Evolutionary conservation across 2,113 vertebrate species (phyloP).

Genomic region (Podarcis cretensis): DNA sequence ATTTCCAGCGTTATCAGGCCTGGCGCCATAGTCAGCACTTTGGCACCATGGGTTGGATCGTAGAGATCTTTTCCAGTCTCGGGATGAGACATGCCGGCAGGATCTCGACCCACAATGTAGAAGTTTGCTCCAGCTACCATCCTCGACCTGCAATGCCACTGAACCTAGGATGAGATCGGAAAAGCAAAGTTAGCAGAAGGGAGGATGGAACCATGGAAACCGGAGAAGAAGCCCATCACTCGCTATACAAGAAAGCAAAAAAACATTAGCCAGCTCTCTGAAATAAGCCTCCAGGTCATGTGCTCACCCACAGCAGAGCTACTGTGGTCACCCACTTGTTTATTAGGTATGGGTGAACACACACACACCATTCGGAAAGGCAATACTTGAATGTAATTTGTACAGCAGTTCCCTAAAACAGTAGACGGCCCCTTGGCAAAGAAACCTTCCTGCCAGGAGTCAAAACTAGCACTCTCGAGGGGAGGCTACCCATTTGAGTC

Average conservation of each 20-base stretch:
- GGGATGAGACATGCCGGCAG: constrained; percentile 96
- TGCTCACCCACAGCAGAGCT: neutral
- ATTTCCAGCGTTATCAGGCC: constrained; percentile 96
- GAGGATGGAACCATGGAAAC: neutral
- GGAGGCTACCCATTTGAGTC: neutral
- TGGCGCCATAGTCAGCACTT: constrained; percentile 98
- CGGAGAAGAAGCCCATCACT: neutral
- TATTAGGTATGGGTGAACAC: neutral
- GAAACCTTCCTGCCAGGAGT: neutral
- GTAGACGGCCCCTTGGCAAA: neutral
- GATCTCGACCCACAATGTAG: constrained; percentile 97
- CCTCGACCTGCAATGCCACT: constrained; percentile 96
- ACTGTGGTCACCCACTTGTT: neutral
- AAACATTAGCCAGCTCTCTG: neutral
- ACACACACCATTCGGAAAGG: neutral
- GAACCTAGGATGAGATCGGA: constrained; percentile 81
- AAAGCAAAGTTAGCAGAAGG: neutral
- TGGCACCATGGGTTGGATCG: constrained; percentile 94
- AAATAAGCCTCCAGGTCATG: neutral
- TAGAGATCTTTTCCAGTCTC: constrained; percentile 95
- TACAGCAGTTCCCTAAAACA: neutral
- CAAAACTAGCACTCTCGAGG: neutral
- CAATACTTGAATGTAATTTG: neutral
- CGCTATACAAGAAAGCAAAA: neutral
- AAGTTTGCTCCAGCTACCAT: constrained; percentile 99